phyloP scores from a whole-genome alignment of 64 coral and sea anemone species.

The Cladopsammia gracilis region DNA sequence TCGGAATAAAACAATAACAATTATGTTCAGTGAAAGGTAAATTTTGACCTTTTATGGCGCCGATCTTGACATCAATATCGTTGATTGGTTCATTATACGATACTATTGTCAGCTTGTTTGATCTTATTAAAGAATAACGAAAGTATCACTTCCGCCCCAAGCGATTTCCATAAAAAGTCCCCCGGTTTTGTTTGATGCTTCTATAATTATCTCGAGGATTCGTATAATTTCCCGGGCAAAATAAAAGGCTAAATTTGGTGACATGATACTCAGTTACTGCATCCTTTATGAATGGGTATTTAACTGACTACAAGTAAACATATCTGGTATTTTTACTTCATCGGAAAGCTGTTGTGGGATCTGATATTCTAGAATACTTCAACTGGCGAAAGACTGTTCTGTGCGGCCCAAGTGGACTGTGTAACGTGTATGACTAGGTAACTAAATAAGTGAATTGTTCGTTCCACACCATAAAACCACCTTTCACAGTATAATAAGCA shows the following conservation, averaged over 20 bases:
- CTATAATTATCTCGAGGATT: background rate
- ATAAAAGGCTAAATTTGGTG: conserved; percentile 27
- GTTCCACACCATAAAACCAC: too few relatives aligned
- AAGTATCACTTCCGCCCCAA: background rate
- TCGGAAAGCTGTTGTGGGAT: too few relatives aligned
- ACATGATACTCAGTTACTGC: background rate
- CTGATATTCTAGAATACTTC: too few relatives aligned
- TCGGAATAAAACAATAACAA: too few relatives aligned
- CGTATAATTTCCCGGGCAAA: background rate
- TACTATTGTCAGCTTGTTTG: background rate
- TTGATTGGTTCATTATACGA: background rate
- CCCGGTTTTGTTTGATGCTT: background rate
- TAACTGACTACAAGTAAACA: background rate
- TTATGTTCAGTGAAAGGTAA: background rate
- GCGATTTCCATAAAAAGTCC: background rate
- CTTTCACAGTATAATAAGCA: too few relatives aligned
- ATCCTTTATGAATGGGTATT: conserved; percentile 2
- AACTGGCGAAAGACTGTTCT: too few relatives aligned
- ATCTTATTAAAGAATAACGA: background rate
- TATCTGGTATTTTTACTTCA: too few relatives aligned
- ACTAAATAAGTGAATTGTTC: too few relatives aligned
- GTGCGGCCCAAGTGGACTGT: too few relatives aligned
- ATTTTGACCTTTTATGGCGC: background rate
- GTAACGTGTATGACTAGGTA: too few relatives aligned
- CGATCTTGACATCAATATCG: background rate